Conservation (phyloP, 2,888 invertebrate genomes). For the Drosophila nigricruria region DNA sequence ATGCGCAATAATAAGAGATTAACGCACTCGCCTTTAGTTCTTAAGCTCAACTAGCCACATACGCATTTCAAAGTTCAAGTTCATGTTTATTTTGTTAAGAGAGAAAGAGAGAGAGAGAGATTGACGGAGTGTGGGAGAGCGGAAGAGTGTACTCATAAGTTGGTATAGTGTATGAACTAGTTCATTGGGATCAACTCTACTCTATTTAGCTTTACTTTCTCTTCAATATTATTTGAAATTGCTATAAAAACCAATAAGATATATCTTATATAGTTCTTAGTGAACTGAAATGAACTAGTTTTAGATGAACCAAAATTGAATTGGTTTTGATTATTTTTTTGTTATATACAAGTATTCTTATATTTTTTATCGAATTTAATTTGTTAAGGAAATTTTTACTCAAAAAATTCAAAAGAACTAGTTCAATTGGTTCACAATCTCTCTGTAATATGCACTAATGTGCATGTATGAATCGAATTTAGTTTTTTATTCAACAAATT, state of each 20-base stretch:
- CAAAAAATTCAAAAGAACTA: neutral
- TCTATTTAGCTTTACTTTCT: neutral
- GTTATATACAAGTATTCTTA: neutral
- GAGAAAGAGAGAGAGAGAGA: conserved; percentile 3
- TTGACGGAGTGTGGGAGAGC: conserved; percentile 2
- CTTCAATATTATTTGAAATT: neutral
- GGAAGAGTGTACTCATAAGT: conserved; percentile 22
- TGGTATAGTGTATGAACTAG: conserved; percentile 30
- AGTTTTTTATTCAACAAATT: neutral
- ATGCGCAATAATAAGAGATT: conserved; percentile 40
- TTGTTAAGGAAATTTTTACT: neutral
- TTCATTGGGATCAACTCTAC: conserved; percentile 15
- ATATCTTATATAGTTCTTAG: neutral
- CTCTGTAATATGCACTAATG: no score
- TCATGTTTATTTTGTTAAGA: conserved; percentile 35
- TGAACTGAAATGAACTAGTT: conserved; percentile 2
- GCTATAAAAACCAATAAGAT: neutral
- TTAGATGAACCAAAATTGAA: neutral
- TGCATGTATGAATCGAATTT: neutral
- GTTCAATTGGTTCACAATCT: neutral
- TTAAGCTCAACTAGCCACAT: conserved; percentile 74
- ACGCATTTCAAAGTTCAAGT: conserved; percentile 49
- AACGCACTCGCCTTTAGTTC: conserved; percentile 58
- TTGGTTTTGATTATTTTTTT: neutral
- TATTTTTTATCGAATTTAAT: conserved; percentile 4